A percentile compares a stretch with the other conserved stretches of the same genome.
phyloP scores from a whole-genome alignment of 2,888 invertebrate genomes.

The Chrysotoxum bicinctum region DNA sequence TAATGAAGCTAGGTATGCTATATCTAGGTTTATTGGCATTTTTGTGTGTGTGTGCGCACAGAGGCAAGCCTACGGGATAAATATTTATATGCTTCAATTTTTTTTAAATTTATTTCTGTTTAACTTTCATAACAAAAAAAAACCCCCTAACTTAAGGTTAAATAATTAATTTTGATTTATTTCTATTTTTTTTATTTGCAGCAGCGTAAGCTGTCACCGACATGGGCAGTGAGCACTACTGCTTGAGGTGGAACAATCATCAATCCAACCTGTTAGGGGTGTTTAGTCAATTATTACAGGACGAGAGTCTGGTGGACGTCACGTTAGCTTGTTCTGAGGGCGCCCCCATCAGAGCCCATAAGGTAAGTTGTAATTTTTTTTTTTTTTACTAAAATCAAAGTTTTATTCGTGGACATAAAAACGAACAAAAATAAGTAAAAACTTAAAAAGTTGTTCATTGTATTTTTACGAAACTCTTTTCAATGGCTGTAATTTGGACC shows the following conservation, averaged over 20 bases:
- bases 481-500: no score
- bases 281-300: slow-evolving; percentile 97
- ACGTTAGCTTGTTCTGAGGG: slow-evolving; percentile 98
- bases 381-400: not conserved
- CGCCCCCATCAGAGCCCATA: slow-evolving; percentile 96
- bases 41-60: not conserved
- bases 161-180: not conserved
- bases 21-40: not conserved
- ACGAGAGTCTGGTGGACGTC: slow-evolving; percentile 97
- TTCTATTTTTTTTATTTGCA: slow-evolving; percentile 75
- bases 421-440: not conserved
- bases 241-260: slow-evolving; percentile 99
- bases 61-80: not conserved
- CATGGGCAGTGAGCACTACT: slow-evolving; percentile 99
- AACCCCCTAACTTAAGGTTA: not conserved
- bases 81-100: not conserved
- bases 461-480: no score
- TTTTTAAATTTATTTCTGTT: not conserved
- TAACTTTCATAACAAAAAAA: not conserved
- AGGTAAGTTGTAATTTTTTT: slow-evolving; percentile 82
- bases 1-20: slow-evolving; percentile 46
- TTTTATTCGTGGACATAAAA: not conserved
- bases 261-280: slow-evolving; percentile 98
- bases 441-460: no score
- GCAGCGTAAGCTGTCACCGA: slow-evolving; percentile 94